Base-by-base conservation (phyloP, 2,113 vertebrate genomes). In the Melanerpes formicivorus region DNA sequence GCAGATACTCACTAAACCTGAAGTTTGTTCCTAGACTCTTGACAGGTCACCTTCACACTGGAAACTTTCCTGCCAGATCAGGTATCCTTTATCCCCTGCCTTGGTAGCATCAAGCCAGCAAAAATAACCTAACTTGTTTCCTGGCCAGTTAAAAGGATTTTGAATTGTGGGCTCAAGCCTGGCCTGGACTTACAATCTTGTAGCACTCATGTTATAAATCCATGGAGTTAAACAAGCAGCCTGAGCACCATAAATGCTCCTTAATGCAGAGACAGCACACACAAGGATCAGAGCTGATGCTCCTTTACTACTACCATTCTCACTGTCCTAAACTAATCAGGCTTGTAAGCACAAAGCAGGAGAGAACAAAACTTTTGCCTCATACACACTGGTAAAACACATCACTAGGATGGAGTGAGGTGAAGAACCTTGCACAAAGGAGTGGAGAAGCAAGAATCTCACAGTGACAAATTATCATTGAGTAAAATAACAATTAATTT, bases 211-310 rank as follows among this genome's bases (percentile, higher is more conserved):
- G 26, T 64, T 37, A 70, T 16, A 63, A 85, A 80, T 19, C 25
- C 73, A 52, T 0, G 8, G 32, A 30, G 30, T 10, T 80, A 77
- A 65, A 5, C 18, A 52, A 67, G 54, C 48, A 58, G 37, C 18
- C 37, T 12, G 37, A 87, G 58, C 55, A 79, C 34, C 12, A 2
- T 5, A 69, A 88, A 19, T 5, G 21, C 40, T 42, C 37, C 64
- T 18, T 19, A 50, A 30, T 0, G 2, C 11, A 12, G 40, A 80
- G 11, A 22, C 13, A 22, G 3, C 5, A 54, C 0, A 3, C 32
- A 30, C 26, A 67, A 84, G 37, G 14, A 74, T 12, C 37, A 54
- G 5, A 1, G 6, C 50, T n/a, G 32, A 75, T 64, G 29, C 50
- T 75, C 11, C 34, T 63, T 62, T 30, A 32, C 48, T n/a, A 7